These are phyloP conservation scores for Papilio polyxenes DNA, from an alignment of 1,140 invertebrate genomes.

Conservation along the genomic window DNA sequence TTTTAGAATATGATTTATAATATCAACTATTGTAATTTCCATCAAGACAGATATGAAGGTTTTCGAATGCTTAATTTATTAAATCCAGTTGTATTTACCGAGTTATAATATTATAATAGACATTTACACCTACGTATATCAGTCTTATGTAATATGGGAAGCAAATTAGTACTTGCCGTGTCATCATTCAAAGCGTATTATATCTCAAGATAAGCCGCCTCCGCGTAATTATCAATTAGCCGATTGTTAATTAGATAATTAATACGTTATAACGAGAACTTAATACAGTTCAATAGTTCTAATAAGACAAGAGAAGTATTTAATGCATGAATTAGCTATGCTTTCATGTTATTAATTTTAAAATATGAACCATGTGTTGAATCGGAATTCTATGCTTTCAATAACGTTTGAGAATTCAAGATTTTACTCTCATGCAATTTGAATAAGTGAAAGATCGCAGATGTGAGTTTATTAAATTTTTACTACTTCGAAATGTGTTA, in stretches of 20 bases:
- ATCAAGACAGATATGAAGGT: no score
- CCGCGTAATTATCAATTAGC: constrained; percentile 37
- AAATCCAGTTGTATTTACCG: neutral
- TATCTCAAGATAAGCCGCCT: constrained; percentile 30
- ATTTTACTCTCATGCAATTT: neutral
- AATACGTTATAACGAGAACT: constrained; percentile 35
- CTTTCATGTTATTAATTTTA: neutral
- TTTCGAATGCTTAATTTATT: neutral
- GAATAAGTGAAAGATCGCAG: constrained; percentile 6
- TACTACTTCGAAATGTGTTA: neutral
- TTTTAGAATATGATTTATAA: no score
- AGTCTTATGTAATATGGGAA: neutral
- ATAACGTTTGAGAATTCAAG: neutral
- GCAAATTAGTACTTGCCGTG: constrained; percentile 6
- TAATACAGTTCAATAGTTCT: constrained; percentile 33
- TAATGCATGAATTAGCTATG: neutral
- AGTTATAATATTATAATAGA: neutral
- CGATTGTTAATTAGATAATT: constrained; percentile 39
- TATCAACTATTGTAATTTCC: no score
- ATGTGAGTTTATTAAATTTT: constrained; percentile 22
- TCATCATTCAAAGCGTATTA: constrained; percentile 33
- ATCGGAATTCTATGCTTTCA: neutral
- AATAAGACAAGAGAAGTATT: neutral
- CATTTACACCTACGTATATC: neutral
- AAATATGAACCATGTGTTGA: constrained; percentile 2